phyloP scores from a whole-genome alignment of 2,113 vertebrate genomes.

The Caretta caretta region DNA sequence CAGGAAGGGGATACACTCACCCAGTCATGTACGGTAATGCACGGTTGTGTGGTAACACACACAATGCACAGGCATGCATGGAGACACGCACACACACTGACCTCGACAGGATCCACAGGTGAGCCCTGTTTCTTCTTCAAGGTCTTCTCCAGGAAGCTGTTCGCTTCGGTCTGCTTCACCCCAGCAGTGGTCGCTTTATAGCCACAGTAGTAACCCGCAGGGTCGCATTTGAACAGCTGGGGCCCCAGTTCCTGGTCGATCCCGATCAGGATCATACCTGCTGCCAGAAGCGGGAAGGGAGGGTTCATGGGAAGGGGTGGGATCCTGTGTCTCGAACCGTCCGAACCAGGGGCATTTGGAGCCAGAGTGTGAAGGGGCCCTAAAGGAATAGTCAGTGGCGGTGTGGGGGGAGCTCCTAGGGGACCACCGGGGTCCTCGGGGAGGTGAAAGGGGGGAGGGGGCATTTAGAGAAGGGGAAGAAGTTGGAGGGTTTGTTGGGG shows the following conservation, averaged over 20 bases:
- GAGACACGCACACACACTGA: background rate
- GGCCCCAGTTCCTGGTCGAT: constrained; percentile 82
- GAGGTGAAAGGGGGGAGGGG: no score
- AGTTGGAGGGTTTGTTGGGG: background rate
- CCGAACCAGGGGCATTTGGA: background rate
- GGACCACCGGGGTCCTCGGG: no score
- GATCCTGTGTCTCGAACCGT: background rate
- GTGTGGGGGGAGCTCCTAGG: no score
- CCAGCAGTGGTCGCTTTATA: constrained; percentile 81
- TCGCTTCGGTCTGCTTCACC: constrained; percentile 82
- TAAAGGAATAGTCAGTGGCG: no score
- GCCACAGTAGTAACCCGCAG: constrained; percentile 84
- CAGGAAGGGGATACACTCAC: background rate
- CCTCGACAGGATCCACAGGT: constrained; percentile 42
- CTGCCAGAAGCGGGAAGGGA: background rate
- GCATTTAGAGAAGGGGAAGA: background rate
- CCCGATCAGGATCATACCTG: constrained; percentile 83
- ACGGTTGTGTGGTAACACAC: background rate
- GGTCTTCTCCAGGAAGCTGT: constrained; percentile 84
- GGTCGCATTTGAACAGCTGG: constrained; percentile 83
- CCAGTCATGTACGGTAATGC: background rate
- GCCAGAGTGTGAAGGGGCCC: no score
- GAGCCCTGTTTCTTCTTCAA: constrained; percentile 81
- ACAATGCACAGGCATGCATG: background rate
- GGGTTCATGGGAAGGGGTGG: background rate